Base-by-base conservation (phyloP, 2,797 vertebrate genomes). In the Chloroceryle amazona region DNA sequence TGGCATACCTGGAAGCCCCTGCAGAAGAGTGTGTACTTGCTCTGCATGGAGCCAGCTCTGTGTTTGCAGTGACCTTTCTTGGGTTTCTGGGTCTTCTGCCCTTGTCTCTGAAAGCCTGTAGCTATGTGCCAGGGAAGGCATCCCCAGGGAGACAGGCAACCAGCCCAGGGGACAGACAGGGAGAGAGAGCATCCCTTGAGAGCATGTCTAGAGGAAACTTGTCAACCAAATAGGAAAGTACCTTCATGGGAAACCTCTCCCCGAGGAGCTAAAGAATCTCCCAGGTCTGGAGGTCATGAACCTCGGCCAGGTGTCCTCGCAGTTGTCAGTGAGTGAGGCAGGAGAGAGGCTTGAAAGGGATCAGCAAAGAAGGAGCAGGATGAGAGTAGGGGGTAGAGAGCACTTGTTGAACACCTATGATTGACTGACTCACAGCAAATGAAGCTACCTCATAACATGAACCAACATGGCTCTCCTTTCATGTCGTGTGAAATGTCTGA, bases 301-400 rank as follows among this genome's bases (percentile, higher is more conserved):
- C 3, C 12, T 21, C 33, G 70, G 26, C 23, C 6, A 0, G 14
- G 10, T 71, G 19, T 70, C 72, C 68, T 78, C 33, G 62, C 42
- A 47, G 7, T 11, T 62, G 31, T 67, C 47, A 44, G 29, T 44
- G 47, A 87, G 26, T 0, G 0, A 58, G 54, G 22, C 8, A 85
- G 49, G 42, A 85, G 28, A 72, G 31, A 17, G 13, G n/a, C 67
- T 60, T 83, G 65, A 67, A 81, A 74, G 9, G 41, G 15, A 89
- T 5, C 12, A 39, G 37, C 46, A 46, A 71, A n/a, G 29, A 83
- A 84, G 37, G 39, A 80, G 44, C 28, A 57, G 49, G 54, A 68
- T 42, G 70, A 84, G 21, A 66, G 21, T 0, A 4, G 1, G 12
- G 4, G 10, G 6, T 44, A 67, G 37, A 42, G 46, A 1, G 0